Conservation (phyloP, 2,888 invertebrate genomes). For the Shargacucullia verbasci region DNA sequence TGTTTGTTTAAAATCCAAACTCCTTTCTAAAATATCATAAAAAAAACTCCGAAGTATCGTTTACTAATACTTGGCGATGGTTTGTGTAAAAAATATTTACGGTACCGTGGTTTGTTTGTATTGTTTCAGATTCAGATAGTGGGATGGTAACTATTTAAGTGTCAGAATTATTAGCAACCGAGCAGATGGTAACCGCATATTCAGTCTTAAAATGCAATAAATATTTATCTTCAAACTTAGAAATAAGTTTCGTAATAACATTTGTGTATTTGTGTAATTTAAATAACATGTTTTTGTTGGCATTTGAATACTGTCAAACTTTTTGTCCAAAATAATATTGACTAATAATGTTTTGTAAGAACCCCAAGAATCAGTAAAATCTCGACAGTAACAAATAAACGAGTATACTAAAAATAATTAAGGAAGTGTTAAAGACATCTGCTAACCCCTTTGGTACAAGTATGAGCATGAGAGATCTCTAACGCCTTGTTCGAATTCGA, state of each 20-base stretch:
- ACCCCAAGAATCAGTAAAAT: neutral
- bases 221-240: constrained; percentile 8
- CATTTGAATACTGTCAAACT: no score
- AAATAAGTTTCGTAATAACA: constrained; percentile 5
- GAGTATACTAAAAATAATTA: constrained; percentile 47
- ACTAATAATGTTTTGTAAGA: neutral
- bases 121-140: constrained; percentile 45
- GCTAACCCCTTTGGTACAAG: constrained; percentile 27
- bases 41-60: constrained; percentile 51
- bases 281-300: neutral
- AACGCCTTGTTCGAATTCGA: constrained; percentile 21
- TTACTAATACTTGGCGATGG: constrained; percentile 61
- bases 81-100: constrained; percentile 54
- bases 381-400: constrained; percentile 18
- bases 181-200: constrained; percentile 43
- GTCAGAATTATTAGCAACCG: constrained; percentile 26
- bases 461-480: constrained; percentile 35
- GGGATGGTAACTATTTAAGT: constrained; percentile 29
- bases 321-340: neutral
- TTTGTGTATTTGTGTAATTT: neutral
- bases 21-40: constrained; percentile 64
- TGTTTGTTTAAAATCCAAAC: constrained; percentile 64
- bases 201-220: constrained; percentile 35
- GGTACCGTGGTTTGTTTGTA: constrained; percentile 45
- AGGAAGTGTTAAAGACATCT: constrained; percentile 55